phyloP scores from a whole-genome alignment of 2,888 invertebrate species.

The Cheilosia grossa region DNA sequence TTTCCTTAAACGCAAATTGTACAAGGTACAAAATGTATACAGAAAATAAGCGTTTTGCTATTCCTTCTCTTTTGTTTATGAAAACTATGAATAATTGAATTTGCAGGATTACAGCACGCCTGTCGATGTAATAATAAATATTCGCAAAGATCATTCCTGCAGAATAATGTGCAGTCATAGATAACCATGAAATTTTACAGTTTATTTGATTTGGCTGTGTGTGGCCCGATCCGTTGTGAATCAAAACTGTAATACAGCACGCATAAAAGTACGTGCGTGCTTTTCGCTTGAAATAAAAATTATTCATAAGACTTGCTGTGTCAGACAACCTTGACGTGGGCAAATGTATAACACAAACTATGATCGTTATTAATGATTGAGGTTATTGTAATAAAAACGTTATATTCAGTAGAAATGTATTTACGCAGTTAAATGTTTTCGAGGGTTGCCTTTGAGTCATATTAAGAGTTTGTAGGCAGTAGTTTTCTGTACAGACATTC shows the following conservation, averaged over 20 bases:
- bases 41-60: neutral
- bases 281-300: constrained; percentile 24
- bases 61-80: neutral
- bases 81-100: neutral
- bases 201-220: constrained; percentile 6
- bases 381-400: constrained; percentile 46
- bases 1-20: too few relatives aligned
- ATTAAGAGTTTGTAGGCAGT: neutral
- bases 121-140: neutral
- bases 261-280: constrained; percentile 32
- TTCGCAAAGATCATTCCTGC: neutral
- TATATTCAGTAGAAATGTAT: neutral
- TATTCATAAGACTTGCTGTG: constrained; percentile 25
- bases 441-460: neutral
- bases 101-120: constrained; percentile 14
- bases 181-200: neutral
- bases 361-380: constrained; percentile 52
- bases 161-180: neutral
- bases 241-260: constrained; percentile 29
- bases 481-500: too few relatives aligned
- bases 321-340: constrained; percentile 54
- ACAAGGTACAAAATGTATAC: too few relatives aligned
- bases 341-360: constrained; percentile 34
- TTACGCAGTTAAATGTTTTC: neutral
- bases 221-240: constrained; percentile 7